Percentiles rank a stretch among this genome's conserved stretches.
Conservation (phyloP, 2,888 invertebrate species). For the Timema cristinae region DNA sequence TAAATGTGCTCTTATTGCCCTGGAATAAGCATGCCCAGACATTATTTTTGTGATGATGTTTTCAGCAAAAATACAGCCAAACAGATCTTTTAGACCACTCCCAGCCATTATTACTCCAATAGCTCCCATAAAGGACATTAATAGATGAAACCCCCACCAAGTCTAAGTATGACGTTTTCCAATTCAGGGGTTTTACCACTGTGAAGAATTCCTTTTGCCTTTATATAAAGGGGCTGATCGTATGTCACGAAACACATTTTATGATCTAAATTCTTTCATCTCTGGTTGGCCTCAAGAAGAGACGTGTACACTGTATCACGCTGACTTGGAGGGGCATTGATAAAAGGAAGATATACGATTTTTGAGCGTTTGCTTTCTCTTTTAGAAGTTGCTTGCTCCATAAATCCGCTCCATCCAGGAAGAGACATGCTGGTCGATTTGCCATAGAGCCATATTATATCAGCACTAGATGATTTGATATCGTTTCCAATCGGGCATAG, state of each 20-base stretch:
- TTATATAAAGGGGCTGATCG: too few species aligned
- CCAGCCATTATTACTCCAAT: too few species aligned
- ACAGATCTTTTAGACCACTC: too few species aligned
- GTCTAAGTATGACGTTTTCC: too few species aligned
- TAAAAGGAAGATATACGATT: slow-evolving; percentile 23
- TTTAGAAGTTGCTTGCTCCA: slow-evolving; percentile 30
- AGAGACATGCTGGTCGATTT: slow-evolving; percentile 23
- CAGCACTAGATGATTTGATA: background rate
- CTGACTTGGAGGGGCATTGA: slow-evolving; percentile 31
- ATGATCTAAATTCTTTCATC: slow-evolving; percentile 30
- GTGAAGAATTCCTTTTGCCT: too few species aligned
- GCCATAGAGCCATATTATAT: slow-evolving; percentile 28
- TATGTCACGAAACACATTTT: slow-evolving; percentile 36
- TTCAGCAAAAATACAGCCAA: too few species aligned
- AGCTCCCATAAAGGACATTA: too few species aligned
- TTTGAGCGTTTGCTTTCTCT: slow-evolving; percentile 20
- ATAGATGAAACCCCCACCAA: too few species aligned
- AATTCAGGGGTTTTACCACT: too few species aligned
- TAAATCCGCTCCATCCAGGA: slow-evolving; percentile 34
- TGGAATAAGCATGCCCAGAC: too few species aligned
- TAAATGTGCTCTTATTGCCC: too few species aligned
- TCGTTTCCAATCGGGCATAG: background rate
- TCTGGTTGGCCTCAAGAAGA: slow-evolving; percentile 30
- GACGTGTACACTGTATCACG: slow-evolving; percentile 33
- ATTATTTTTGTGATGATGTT: too few species aligned